Evolutionary conservation across 2,888 invertebrate genomes (phyloP).

Genomic region (Pollenia angustigena): DNA sequence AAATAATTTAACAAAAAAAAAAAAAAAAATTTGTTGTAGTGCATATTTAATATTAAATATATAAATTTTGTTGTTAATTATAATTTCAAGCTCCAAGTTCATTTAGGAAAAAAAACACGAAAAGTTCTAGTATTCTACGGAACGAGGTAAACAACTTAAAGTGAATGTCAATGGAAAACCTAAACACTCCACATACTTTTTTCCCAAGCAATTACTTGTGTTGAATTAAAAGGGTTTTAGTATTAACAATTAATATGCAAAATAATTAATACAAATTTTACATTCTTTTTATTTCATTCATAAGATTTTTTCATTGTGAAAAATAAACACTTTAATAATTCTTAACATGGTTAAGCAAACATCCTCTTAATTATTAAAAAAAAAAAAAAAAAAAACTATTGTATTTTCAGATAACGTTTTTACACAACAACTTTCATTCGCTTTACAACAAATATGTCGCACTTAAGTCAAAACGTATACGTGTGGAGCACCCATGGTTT

Average conservation of each 20-base stretch:
- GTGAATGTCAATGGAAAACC: slow-evolving; percentile 55
- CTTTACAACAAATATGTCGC: too few species aligned
- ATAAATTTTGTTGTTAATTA: slow-evolving; percentile 5
- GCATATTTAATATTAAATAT: slow-evolving; percentile 1
- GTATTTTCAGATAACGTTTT: too few species aligned
- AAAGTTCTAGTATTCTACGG: background rate
- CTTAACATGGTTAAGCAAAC: background rate
- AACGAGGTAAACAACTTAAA: slow-evolving; percentile 52
- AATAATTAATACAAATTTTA: slow-evolving; percentile 7
- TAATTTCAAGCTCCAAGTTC: slow-evolving; percentile 35
- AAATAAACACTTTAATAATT: background rate
- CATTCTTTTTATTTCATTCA: slow-evolving; percentile 45
- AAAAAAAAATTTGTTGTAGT: slow-evolving; percentile 23
- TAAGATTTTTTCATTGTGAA: slow-evolving; percentile 49
- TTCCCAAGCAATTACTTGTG: slow-evolving; percentile 39
- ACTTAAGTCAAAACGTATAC: too few species aligned
- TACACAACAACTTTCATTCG: too few species aligned
- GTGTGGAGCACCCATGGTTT: too few species aligned
- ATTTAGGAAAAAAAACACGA: slow-evolving; percentile 28
- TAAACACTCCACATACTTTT: slow-evolving; percentile 6
- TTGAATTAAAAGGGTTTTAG: background rate
- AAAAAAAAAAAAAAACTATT: background rate
- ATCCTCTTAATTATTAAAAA: slow-evolving; percentile 2
- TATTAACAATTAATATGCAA: background rate
- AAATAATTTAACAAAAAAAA: slow-evolving; percentile 43